Evolutionary conservation across 2,797 vertebrate species (phyloP).

Genomic region (Enteromius paludinosus): DNA sequence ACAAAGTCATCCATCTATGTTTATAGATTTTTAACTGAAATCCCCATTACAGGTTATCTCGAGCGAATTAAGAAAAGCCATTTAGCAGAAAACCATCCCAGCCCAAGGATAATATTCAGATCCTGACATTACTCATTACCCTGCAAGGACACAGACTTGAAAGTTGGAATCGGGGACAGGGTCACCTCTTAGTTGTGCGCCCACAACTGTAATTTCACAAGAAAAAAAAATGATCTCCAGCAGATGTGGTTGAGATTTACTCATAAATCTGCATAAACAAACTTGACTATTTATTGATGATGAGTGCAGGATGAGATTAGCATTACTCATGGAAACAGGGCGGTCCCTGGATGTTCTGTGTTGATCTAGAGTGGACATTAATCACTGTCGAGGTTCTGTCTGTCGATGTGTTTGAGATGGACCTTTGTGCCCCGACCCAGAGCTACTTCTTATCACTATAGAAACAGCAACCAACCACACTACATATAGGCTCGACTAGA

Average conservation of each 20-base stretch:
- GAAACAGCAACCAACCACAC: conserved; percentile 70
- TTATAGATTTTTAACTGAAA: conserved; percentile 37
- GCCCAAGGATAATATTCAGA: conserved; percentile 50
- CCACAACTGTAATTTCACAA: conserved; percentile 46
- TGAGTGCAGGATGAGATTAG: conserved; percentile 43
- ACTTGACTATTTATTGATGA: conserved; percentile 4
- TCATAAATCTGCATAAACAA: conserved; percentile 29
- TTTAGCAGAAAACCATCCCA: conserved; percentile 41
- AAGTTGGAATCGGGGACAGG: conserved; percentile 33
- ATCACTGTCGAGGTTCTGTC: conserved; percentile 78
- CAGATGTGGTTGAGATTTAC: conserved; percentile 4
- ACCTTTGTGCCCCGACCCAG: conserved; percentile 67
- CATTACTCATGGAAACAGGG: conserved; percentile 36
- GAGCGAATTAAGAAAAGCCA: conserved; percentile 45
- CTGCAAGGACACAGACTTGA: conserved; percentile 24
- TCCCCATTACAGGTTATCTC: conserved; percentile 51
- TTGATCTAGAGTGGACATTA: conserved; percentile 75
- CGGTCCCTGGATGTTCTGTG: conserved; percentile 63
- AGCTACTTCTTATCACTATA: conserved; percentile 72
- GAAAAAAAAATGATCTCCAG: conserved; percentile 9
- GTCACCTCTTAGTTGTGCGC: conserved; percentile 68
- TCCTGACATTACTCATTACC: conserved; percentile 36
- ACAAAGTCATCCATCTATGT: conserved; percentile 55
- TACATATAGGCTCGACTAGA: conserved; percentile 53
- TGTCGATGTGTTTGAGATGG: conserved; percentile 64